Conservation (phyloP, 2,113 vertebrate genomes). For the Dipodomys ordii region DNA sequence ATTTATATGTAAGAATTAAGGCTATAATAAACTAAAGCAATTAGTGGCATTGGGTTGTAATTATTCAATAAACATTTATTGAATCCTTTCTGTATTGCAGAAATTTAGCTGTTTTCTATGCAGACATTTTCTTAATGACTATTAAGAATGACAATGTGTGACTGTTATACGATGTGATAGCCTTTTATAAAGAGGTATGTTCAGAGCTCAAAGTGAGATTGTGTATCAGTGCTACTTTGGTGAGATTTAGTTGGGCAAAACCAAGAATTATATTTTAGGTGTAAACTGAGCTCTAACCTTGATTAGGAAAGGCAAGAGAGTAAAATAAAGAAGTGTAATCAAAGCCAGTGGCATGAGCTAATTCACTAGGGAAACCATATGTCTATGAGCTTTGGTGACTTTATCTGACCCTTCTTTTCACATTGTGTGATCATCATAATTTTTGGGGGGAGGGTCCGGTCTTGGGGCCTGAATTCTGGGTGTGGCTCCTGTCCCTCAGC, state of each 20-base stretch:
- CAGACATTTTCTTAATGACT: neutral
- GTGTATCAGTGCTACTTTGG: neutral
- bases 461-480: no score
- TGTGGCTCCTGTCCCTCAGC: no score
- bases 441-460: no score
- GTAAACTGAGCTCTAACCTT: neutral
- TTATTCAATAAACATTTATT: neutral
- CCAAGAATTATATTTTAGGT: neutral
- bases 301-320: neutral
- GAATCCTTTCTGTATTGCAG: neutral
- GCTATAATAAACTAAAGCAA: neutral
- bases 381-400: neutral
- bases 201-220: neutral
- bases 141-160: neutral
- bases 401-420: neutral
- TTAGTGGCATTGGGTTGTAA: neutral
- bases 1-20: no score
- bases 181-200: neutral
- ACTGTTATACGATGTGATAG: accelerated
- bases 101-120: neutral
- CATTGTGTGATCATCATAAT: neutral
- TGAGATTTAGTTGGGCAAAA: neutral
- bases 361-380: neutral
- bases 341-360: neutral
- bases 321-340: neutral